phyloP scores from a whole-genome alignment of 2,797 vertebrate species.

The Poeciliopsis turneri region DNA sequence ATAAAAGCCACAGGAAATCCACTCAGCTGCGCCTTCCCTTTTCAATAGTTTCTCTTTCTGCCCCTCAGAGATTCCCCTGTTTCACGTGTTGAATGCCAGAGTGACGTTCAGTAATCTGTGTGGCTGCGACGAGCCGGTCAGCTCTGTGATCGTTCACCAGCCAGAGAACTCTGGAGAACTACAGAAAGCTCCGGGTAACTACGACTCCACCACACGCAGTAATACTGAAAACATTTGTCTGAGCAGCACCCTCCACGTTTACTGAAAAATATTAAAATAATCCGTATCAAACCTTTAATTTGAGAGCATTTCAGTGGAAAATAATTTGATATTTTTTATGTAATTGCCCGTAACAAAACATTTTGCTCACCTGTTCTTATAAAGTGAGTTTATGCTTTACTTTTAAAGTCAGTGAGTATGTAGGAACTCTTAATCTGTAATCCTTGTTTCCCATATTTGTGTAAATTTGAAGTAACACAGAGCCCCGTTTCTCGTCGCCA shows the following conservation, averaged over 20 bases:
- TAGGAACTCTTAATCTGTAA: background rate
- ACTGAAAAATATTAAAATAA: background rate
- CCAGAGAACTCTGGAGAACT: constrained; percentile 71
- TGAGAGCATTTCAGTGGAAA: background rate
- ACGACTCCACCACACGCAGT: background rate
- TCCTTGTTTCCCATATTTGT: background rate
- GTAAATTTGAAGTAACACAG: background rate
- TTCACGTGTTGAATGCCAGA: constrained; percentile 94
- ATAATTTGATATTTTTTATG: background rate
- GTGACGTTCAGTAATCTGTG: constrained; percentile 97
- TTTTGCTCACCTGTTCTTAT: background rate
- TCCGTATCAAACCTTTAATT: background rate
- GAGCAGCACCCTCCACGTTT: background rate
- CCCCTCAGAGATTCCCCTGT: constrained; percentile 90
- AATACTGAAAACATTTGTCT: background rate
- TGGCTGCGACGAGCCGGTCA: constrained; percentile 90
- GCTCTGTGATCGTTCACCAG: constrained; percentile 83
- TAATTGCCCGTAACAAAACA: background rate
- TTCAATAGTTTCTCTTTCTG: constrained; percentile 13
- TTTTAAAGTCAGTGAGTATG: background rate
- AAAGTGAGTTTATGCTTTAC: background rate
- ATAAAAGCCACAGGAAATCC: background rate
- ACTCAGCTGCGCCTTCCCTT: background rate
- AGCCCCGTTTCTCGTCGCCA: background rate
- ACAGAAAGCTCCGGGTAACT: constrained; percentile 73